These are phyloP conservation scores for Chrysocyon brachyurus DNA, from an alignment of 2,797 vertebrate species.

Conservation along the genomic window DNA sequence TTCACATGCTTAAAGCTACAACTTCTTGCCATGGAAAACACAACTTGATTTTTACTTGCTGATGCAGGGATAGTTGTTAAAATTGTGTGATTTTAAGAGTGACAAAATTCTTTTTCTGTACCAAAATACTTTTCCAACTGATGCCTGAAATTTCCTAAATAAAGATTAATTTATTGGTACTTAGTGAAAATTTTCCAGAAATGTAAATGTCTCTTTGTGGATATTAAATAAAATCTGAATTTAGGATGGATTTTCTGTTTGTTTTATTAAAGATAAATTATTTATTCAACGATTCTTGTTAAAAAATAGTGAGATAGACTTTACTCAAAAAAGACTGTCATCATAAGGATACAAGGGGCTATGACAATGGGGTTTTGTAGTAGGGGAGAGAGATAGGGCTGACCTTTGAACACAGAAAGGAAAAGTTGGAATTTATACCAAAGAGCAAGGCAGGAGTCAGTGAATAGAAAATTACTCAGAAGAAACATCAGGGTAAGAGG, in stretches of 20 bases:
- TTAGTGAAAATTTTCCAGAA: not conserved
- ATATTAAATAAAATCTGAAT: slow-evolving; percentile 19
- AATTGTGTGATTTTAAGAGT: not conserved
- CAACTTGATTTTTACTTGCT: not conserved
- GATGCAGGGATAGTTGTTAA: not conserved
- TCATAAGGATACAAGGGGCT: not conserved
- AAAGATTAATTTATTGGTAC: slow-evolving; percentile 34
- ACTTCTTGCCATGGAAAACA: not conserved
- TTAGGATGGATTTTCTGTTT: not conserved
- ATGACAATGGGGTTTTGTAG: not conserved
- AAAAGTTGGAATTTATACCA: not conserved
- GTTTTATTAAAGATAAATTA: not conserved
- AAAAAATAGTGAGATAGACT: not conserved
- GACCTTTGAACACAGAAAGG: not conserved
- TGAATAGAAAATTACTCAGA: not conserved
- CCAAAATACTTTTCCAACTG: not conserved
- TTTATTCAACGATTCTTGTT: not conserved
- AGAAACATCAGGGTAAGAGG: not conserved
- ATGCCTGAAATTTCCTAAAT: not conserved
- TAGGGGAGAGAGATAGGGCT: not conserved
- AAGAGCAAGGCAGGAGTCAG: not conserved
- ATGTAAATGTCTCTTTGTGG: not conserved
- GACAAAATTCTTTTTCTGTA: not conserved
- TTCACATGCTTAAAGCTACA: not conserved
- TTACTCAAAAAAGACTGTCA: not conserved